These are phyloP conservation scores for Patella caerulea DNA, from an alignment of 2,888 invertebrate genomes.

Conservation along the genomic window DNA sequence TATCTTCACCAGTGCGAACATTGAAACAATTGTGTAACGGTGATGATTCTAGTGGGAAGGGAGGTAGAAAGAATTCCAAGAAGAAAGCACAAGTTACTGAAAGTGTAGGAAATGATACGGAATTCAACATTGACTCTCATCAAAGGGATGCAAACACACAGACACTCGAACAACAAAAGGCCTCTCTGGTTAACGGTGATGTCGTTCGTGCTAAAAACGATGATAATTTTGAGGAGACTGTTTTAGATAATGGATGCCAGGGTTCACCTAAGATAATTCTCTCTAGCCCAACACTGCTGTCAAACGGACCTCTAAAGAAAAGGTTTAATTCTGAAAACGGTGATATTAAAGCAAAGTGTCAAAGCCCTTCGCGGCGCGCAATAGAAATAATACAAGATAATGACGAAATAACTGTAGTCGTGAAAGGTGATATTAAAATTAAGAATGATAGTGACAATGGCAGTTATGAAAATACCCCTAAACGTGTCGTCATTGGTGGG, in stretches of 20 bases:
- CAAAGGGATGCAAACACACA: slow-evolving; percentile 24
- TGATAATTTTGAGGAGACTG: slow-evolving; percentile 33
- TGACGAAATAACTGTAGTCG: slow-evolving; percentile 47
- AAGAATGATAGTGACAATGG: slow-evolving; percentile 26
- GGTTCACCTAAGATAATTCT: slow-evolving; percentile 47
- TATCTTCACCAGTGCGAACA: slow-evolving; percentile 37
- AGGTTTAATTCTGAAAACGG: background rate
- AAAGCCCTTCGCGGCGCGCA: slow-evolving; percentile 25
- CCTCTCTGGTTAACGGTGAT: slow-evolving; percentile 21
- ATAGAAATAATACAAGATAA: slow-evolving; percentile 49
- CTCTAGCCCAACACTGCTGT: slow-evolving; percentile 32
- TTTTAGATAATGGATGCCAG: slow-evolving; percentile 37
- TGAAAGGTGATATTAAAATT: slow-evolving; percentile 43
- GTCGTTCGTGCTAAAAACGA: slow-evolving; percentile 12
- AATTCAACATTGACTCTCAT: slow-evolving; percentile 17
- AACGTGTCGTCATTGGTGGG: slow-evolving; percentile 10
- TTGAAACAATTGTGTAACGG: slow-evolving; percentile 36
- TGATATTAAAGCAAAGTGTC: background rate
- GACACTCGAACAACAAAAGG: slow-evolving; percentile 6
- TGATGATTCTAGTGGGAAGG: slow-evolving; percentile 10
- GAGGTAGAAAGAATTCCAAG: slow-evolving; percentile 14
- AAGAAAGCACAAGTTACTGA: slow-evolving; percentile 5
- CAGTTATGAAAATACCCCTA: slow-evolving; percentile 22
- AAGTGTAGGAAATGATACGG: slow-evolving; percentile 1
- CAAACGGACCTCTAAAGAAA: slow-evolving; percentile 18